Conservation (phyloP, 2,113 vertebrate genomes). For the Probosciger aterrimus region DNA sequence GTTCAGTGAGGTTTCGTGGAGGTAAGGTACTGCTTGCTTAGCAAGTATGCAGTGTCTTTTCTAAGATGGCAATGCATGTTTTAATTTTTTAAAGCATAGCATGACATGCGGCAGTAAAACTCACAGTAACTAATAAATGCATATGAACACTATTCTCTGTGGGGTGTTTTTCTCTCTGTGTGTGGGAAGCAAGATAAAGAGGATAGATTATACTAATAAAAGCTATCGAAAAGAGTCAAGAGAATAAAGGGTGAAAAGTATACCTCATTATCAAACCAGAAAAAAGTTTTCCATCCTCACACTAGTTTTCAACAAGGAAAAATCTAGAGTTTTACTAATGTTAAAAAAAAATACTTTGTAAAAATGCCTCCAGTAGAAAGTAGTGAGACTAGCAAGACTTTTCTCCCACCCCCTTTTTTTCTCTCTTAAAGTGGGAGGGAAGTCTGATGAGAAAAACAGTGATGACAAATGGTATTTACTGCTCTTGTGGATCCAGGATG, state of each 20-base stretch:
- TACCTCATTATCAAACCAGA: not conserved
- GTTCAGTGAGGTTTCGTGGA: not conserved
- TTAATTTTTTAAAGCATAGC: not conserved
- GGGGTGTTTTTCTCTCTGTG: not conserved
- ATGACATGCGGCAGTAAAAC: not conserved
- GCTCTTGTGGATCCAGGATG: not conserved
- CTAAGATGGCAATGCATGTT: not conserved
- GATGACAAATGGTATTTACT: not conserved
- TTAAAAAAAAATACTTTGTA: not conserved
- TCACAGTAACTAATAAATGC: not conserved
- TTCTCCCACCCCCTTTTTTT: rapidly evolving
- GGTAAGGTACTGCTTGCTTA: not conserved
- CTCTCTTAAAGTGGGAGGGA: not conserved
- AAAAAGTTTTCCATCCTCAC: not conserved
- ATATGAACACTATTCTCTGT: not conserved
- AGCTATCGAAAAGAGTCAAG: not conserved
- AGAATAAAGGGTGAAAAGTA: not conserved
- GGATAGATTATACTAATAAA: not conserved
- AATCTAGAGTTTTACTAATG: not conserved
- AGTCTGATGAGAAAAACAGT: not conserved
- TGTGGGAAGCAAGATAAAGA: not conserved
- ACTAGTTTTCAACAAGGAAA: not conserved
- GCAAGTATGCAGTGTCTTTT: not conserved
- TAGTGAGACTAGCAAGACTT: not conserved
- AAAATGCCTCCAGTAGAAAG: not conserved